Conservation (phyloP, 2,888 invertebrate genomes). For the Anodontia alba region DNA sequence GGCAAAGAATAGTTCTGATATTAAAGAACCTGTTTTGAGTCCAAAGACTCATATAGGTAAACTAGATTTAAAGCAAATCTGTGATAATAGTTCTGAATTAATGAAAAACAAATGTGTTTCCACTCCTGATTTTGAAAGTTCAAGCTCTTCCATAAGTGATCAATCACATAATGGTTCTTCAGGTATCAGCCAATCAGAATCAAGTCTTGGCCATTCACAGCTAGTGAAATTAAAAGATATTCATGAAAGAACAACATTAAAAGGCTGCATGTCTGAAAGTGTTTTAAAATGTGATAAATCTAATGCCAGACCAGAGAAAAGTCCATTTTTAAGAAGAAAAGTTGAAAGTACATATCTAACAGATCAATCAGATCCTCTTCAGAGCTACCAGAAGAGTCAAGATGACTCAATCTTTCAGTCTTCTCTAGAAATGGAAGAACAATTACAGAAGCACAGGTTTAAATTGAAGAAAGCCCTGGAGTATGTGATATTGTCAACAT, state of each 20-base stretch:
- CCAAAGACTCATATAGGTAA: background rate
- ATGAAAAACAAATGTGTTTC: background rate
- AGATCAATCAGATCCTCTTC: slow-evolving; percentile 90
- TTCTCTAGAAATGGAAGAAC: slow-evolving; percentile 68
- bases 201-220: background rate
- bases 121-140: background rate
- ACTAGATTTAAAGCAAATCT: background rate
- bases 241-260: background rate
- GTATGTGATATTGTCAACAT: slow-evolving; percentile 91
- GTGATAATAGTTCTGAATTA: background rate
- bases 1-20: background rate
- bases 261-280: background rate
- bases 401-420: slow-evolving; percentile 83
- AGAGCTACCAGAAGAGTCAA: slow-evolving; percentile 86
- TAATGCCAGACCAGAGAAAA: slow-evolving; percentile 25
- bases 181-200: background rate
- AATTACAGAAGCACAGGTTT: slow-evolving; percentile 62
- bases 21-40: background rate
- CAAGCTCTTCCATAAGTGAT: background rate
- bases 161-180: background rate
- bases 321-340: slow-evolving; percentile 27
- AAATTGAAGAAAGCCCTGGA: slow-evolving; percentile 90
- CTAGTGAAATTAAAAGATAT: background rate
- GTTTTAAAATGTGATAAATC: slow-evolving; percentile 5
- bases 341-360: slow-evolving; percentile 61